Evolutionary conservation across 2,888 invertebrate species (phyloP), one percentile per base, ranked within the genome.

Genomic region (Pachliopta kotzebuea): DNA sequence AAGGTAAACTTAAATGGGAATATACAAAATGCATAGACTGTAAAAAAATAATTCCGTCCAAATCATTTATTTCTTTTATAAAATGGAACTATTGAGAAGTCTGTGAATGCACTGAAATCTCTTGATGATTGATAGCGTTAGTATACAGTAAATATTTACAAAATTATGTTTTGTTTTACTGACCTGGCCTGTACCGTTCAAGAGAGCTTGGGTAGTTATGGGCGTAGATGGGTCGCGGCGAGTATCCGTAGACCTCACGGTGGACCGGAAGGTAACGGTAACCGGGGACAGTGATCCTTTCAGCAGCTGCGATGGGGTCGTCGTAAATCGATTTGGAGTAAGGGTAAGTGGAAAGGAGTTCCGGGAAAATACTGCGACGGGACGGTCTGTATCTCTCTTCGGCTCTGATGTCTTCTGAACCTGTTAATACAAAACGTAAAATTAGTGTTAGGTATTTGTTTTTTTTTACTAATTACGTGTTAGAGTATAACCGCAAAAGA

Each of bases 211-310:
- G 93, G 93, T 96, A 96, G 93, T 96, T 96, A 93, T 96, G 96
- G 80, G 96, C 94, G 87, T 96, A 96, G 93, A 97, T 95, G 84
- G 95, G 93, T 88, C 97, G 94, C 76, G 97, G 97, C 76, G 96
- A 96, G 92, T 97, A 97, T 71, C 97, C 97, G 92, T 97, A 97
- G 81, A 94, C 95, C 85, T 97, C 97, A 83, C 97, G 95, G 92
- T 97, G 97, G 77, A 97, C 95, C 75, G 97, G 97, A 89, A 96
- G 93, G 93, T 97, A 97, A 92, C 97, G 96, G 94, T 97, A 97
- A 79, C 97, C 97, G 82, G 96, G 96, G 66, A 96, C 95, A 83
- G 95, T 93, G 92, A 97, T 96, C 88, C 97, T 95, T 87, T 96
- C 96, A 74, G 95, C 94, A 73, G 96, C 96, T 79, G 93, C 95